Evolutionary conservation across 2,113 vertebrate species (phyloP).

Genomic region (Ciconia maguari): DNA sequence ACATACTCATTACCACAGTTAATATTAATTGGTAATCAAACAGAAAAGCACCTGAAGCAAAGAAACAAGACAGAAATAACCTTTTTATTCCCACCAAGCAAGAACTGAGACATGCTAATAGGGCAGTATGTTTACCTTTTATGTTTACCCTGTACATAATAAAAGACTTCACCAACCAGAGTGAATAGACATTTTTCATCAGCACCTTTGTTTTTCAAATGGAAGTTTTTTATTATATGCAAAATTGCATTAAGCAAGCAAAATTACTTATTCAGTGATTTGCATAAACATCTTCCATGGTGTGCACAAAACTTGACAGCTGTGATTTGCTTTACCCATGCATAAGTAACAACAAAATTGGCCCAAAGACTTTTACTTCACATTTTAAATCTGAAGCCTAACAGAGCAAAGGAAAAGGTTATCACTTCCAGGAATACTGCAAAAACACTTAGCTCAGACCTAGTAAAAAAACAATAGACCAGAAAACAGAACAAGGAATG

Average conservation of each 20-base stretch:
- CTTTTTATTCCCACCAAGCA: background rate
- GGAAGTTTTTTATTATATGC: background rate
- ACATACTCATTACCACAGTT: background rate
- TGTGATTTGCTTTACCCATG: slow-evolving; percentile 13
- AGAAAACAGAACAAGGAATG: rapidly evolving
- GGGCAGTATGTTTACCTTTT: background rate
- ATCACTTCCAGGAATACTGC: background rate
- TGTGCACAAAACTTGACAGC: background rate
- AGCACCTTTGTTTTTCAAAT: background rate
- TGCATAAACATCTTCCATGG: slow-evolving; percentile 14
- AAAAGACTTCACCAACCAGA: background rate
- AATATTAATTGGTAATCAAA: slow-evolving; percentile 2
- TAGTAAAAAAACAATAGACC: background rate
- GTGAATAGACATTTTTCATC: background rate
- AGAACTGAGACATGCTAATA: background rate
- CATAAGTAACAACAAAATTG: slow-evolving; percentile 36
- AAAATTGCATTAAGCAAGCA: background rate
- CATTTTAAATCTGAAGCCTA: background rate
- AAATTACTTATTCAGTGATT: background rate
- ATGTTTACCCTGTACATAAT: background rate
- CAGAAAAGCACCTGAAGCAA: slow-evolving; percentile 4
- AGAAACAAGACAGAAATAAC: background rate
- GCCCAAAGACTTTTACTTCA: slow-evolving; percentile 35
- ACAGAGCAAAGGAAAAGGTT: background rate
- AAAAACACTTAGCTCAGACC: background rate